Conservation (phyloP, 2,113 vertebrate genomes). For the Lycocorax pyrrhopterus region DNA sequence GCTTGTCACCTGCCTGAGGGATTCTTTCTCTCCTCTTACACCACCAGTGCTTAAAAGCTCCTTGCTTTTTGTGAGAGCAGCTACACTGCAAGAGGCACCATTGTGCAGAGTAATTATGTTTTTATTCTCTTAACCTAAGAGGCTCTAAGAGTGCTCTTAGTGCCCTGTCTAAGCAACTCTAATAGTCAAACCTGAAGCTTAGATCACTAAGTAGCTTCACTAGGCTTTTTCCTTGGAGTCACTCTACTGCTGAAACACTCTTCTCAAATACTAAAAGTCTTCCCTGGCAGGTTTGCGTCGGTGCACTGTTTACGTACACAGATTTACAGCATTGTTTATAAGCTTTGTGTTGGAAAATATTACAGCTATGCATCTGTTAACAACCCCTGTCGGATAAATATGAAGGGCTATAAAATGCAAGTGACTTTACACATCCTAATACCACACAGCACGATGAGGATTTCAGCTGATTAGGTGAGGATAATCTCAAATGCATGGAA, state of each 20-base stretch:
- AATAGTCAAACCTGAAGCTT: conserved; percentile 24
- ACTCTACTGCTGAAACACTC: background rate
- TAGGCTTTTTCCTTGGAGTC: background rate
- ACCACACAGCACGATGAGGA: background rate
- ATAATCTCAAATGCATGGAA: conserved; percentile 53
- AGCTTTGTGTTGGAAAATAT: background rate
- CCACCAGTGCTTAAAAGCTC: background rate
- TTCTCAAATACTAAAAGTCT: background rate
- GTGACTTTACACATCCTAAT: conserved; percentile 28
- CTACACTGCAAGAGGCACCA: background rate
- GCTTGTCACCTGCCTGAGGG: background rate
- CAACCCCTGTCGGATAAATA: background rate
- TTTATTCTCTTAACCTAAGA: conserved; percentile 37
- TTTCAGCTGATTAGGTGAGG: conserved; percentile 33
- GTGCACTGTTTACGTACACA: background rate
- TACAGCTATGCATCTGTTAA: background rate
- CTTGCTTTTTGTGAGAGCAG: background rate
- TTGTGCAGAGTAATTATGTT: background rate
- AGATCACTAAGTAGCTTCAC: conserved; percentile 31
- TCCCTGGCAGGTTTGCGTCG: background rate
- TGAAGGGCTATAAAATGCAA: conserved; percentile 5
- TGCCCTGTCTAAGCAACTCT: background rate
- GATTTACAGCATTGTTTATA: background rate
- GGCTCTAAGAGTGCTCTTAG: conserved; percentile 19
- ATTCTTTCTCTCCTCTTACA: background rate